Base-by-base conservation (phyloP, 1,140 invertebrate species). In the Micrasema minimum region DNA sequence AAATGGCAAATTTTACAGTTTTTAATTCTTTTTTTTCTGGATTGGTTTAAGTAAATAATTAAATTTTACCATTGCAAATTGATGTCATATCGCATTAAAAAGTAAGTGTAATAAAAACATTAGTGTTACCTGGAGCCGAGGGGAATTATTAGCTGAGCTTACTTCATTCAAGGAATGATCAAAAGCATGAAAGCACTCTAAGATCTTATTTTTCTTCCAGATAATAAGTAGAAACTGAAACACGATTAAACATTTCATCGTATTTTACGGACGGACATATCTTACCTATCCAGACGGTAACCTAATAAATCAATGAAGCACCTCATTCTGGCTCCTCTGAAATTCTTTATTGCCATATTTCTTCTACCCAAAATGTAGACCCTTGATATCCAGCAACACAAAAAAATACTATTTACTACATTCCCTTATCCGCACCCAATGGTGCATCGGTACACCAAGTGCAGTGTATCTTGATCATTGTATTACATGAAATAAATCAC, bases 141-240 rank as follows among this genome's bases (percentile, higher is more conserved):
- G 45, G 7, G 14, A 14, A 16, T 66, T 66, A 12, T 66, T 66
- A 26, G 64, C 64, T 16, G 64, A 66, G 31, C 64, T 66, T n/a
- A 66, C 23, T 51, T 18, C 7, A 6, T 14, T 66, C 64, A 66
- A 51, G n/a, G 14, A 26, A 26, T 51, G 46, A n/a, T 66, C 18
- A 46, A 66, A 53, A 31, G 45, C 26, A 20, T 66, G 11, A 22
- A 66, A 50, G n/a, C 64, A 66, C 11, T 50, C 46, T 22, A 18
- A 35, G 0, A 66, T 18, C 23, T 66, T 48, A 18, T 38, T 35
- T 18, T 66, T 66, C 31, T 66, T 66, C 48, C 50, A n/a, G 11
- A 66, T 35, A 10, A 66, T 50, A 14, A 26, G 26, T 1, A 66
- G 22, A 16, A 45, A 64, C 61, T 64, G n/a, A 12, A 64, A 64